phyloP scores from a whole-genome alignment of 2,797 vertebrate genomes.

The Sparus aurata region DNA sequence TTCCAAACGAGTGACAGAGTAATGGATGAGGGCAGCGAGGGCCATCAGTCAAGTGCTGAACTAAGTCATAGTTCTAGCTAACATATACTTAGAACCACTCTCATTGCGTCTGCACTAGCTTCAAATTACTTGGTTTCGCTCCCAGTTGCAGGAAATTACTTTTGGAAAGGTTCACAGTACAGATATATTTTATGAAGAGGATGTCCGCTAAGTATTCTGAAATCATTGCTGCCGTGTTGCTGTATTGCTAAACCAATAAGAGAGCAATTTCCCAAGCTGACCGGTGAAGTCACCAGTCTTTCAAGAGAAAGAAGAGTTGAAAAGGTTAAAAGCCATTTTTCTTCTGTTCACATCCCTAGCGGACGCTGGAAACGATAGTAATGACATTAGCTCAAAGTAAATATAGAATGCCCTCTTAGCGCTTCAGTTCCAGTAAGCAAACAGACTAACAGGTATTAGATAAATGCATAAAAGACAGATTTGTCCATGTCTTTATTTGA shows the following conservation, averaged over 20 bases:
- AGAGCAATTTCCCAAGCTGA: too few relatives aligned
- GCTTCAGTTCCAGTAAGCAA: neutral
- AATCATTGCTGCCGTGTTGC: constrained; percentile 5
- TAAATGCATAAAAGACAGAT: constrained; percentile 2
- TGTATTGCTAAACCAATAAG: neutral
- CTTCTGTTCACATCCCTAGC: neutral
- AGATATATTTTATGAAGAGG: constrained; percentile 22
- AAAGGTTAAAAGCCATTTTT: neutral
- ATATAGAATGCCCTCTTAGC: constrained; percentile 4
- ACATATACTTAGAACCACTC: constrained; percentile 74
- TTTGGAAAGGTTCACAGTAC: constrained; percentile 42
- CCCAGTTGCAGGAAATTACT: constrained; percentile 53
- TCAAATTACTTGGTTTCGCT: constrained; percentile 66
- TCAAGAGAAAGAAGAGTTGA: neutral
- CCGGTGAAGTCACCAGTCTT: neutral
- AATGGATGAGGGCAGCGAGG: constrained; percentile 77
- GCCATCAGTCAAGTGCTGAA: constrained; percentile 81
- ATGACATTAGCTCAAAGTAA: neutral
- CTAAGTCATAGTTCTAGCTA: constrained; percentile 75
- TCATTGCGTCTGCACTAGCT: constrained; percentile 43
- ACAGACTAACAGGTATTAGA: neutral
- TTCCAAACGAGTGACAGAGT: constrained; percentile 78
- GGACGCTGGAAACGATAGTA: neutral
- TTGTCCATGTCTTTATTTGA: constrained; percentile 10
- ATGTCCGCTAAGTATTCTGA: constrained; percentile 33